Evolutionary conservation across 1,140 invertebrate species (phyloP).

Genomic region (Whitmania pigra): DNA sequence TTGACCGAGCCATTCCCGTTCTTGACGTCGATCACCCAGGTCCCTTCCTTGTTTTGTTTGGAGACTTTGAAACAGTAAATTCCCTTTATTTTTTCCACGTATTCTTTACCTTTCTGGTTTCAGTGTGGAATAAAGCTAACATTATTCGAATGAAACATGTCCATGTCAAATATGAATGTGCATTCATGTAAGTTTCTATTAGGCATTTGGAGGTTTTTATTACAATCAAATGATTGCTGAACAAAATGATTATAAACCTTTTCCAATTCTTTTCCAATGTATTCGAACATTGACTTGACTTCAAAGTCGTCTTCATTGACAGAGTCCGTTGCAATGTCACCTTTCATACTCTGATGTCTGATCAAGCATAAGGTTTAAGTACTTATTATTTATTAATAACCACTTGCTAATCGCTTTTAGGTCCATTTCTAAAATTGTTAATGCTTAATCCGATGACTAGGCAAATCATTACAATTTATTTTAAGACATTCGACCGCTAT

Average conservation of each 20-base stretch:
- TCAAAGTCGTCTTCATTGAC: slow-evolving; percentile 1
- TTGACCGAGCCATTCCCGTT: slow-evolving; percentile 69
- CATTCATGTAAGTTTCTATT: no score
- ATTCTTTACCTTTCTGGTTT: slow-evolving; percentile 50
- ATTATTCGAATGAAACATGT: not conserved
- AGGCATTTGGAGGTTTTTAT: no score
- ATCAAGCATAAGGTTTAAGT: no score
- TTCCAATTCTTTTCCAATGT: slow-evolving; percentile 6
- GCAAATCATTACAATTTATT: no score
- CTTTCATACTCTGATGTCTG: slow-evolving; percentile 3
- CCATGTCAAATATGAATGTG: no score
- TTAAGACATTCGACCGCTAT: no score
- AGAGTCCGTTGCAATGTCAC: not conserved
- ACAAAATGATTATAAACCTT: not conserved
- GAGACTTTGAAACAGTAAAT: slow-evolving; percentile 76
- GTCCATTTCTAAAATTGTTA: no score
- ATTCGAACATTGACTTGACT: slow-evolving; percentile 1
- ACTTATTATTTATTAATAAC: no score
- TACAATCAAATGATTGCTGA: no score
- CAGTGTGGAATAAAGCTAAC: not conserved
- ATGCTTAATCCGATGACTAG: no score
- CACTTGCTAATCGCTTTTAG: no score
- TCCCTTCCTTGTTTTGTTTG: slow-evolving; percentile 62
- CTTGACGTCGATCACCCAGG: slow-evolving; percentile 81
- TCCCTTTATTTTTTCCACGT: slow-evolving; percentile 72